A percentile compares a stretch with the other conserved stretches of the same genome.
These are phyloP conservation scores for Bradypodion ventrale DNA, from an alignment of 2,797 vertebrate species.

Conservation along the genomic window DNA sequence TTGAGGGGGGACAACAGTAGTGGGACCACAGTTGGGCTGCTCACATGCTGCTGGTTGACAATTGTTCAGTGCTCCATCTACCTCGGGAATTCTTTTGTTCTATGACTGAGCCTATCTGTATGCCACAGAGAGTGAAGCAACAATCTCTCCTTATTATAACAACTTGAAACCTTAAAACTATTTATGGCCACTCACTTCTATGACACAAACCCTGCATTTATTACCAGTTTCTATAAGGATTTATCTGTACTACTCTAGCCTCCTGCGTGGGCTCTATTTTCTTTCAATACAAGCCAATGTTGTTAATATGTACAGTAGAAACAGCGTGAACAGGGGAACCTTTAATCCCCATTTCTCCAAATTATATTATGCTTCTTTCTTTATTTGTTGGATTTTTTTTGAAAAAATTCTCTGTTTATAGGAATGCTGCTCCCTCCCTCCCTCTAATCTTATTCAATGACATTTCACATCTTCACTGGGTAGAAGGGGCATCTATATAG, in stretches of 20 bases:
- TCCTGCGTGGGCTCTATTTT: slow-evolving; percentile 74
- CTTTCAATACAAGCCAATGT: slow-evolving; percentile 75
- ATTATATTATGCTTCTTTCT: slow-evolving; percentile 76
- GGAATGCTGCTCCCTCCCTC: slow-evolving; percentile 18
- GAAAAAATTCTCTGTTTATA: slow-evolving; percentile 45
- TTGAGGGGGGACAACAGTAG: background rate
- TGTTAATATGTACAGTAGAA: slow-evolving; percentile 73
- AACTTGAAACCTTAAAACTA: slow-evolving; percentile 68
- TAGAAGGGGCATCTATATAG: slow-evolving; percentile 50
- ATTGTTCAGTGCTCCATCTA: fast-evolving
- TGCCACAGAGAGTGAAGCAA: slow-evolving; percentile 70
- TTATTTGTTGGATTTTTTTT: slow-evolving; percentile 60
- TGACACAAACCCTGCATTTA: slow-evolving; percentile 73
- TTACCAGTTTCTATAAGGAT: slow-evolving; percentile 73
- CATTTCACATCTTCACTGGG: slow-evolving; percentile 44
- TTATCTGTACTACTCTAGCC: slow-evolving; percentile 67
- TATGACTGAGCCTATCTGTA: slow-evolving; percentile 64
- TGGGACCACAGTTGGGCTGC: slow-evolving; percentile 32
- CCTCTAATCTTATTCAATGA: slow-evolving; percentile 57
- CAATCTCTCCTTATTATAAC: slow-evolving; percentile 74
- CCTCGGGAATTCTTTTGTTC: slow-evolving; percentile 61
- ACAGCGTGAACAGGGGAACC: slow-evolving; percentile 75
- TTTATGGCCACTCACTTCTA: slow-evolving; percentile 71
- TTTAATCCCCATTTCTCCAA: slow-evolving; percentile 79
- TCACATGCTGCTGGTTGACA: slow-evolving; percentile 48